A percentile compares a stretch with the other conserved stretches of the same genome.
These are phyloP conservation scores for Lymantria dispar DNA, from an alignment of 2,888 invertebrate species.

Conservation along the genomic window DNA sequence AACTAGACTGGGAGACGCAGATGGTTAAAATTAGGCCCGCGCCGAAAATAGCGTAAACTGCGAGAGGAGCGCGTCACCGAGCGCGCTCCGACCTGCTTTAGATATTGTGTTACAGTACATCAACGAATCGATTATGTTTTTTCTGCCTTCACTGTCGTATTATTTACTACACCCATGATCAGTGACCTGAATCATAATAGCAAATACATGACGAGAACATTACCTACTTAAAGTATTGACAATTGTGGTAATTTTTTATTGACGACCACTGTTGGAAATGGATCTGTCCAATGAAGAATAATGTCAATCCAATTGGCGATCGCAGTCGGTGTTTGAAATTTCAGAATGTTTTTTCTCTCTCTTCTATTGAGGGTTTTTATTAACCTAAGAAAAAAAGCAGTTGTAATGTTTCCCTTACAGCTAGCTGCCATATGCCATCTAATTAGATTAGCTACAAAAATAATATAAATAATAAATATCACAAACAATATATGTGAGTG, in stretches of 20 bases:
- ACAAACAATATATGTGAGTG: slow-evolving; percentile 4
- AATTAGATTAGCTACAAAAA: no score
- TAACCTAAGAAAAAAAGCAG: no score
- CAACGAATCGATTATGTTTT: slow-evolving; percentile 39
- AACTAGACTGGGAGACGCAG: slow-evolving; percentile 78
- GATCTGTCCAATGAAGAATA: no score
- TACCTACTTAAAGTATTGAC: no score
- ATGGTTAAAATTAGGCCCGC: slow-evolving; percentile 80
- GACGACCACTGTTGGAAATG: no score
- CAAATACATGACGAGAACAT: slow-evolving; percentile 20
- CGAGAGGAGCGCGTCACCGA: slow-evolving; percentile 65
- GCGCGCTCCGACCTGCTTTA: slow-evolving; percentile 52
- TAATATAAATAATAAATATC: slow-evolving; percentile 10
- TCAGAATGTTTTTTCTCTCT: no score
- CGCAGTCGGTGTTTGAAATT: no score
- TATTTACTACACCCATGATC: slow-evolving; percentile 37
- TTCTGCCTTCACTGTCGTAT: slow-evolving; percentile 33
- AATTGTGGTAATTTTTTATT: no score
- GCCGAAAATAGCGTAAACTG: slow-evolving; percentile 79
- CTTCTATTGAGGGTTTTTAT: no score
- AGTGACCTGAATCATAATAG: slow-evolving; percentile 30
- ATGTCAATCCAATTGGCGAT: no score
- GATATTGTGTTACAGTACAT: slow-evolving; percentile 76
- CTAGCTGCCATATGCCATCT: no score
- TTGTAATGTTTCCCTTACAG: no score